Evolutionary conservation across 2,113 vertebrate genomes (phyloP).

Genomic region (Trochalopteron elliotii): DNA sequence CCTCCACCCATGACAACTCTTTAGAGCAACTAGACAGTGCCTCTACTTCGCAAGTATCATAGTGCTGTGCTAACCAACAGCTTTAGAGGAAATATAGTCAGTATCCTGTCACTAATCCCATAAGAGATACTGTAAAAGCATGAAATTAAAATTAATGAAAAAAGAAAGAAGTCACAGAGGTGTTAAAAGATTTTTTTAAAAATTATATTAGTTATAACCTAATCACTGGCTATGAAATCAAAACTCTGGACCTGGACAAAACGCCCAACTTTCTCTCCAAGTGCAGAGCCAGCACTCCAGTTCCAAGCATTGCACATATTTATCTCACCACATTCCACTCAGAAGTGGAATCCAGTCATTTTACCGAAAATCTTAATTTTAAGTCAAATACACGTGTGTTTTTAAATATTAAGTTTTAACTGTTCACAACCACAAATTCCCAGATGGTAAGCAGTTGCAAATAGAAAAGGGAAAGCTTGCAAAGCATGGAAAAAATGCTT

Average conservation of each 20-base stretch:
- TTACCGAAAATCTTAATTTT: constrained; percentile 34
- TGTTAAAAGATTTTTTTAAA: not conserved
- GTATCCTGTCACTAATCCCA: not conserved
- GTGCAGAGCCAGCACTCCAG: not conserved
- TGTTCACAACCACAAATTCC: constrained; percentile 36
- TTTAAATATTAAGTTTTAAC: constrained; percentile 52
- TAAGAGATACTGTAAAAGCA: not conserved
- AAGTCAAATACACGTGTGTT: not conserved
- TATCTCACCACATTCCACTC: not conserved
- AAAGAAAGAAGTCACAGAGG: not conserved
- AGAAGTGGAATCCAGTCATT: not conserved
- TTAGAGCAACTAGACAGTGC: not conserved
- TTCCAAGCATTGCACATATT: not conserved
- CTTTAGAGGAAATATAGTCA: not conserved
- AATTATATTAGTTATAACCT: not conserved
- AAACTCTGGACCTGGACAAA: not conserved
- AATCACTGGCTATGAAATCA: not conserved
- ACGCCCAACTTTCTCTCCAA: not conserved
- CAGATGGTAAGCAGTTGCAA: not conserved
- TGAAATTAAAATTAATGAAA: not conserved
- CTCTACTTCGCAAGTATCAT: not conserved
- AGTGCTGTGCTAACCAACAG: not conserved
- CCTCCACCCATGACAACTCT: not conserved
- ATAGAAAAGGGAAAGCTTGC: not conserved
- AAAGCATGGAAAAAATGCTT: constrained; percentile 33